Base-by-base conservation (phyloP, 2,113 vertebrate species). In the Mystacornis crossleyi region DNA sequence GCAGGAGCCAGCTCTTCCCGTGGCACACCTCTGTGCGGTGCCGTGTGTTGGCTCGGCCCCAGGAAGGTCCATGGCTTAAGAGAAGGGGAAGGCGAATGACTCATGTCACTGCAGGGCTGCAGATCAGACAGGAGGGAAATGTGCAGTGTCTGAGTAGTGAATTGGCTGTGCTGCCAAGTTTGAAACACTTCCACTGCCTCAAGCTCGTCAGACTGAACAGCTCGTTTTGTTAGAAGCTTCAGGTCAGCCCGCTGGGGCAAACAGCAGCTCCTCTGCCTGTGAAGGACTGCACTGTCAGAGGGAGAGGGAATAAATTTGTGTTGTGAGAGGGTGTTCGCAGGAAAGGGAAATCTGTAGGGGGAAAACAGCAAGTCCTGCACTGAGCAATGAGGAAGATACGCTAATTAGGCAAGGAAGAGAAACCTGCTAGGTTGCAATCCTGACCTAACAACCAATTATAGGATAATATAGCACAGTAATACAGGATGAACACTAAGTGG, bases 381-480 rank as follows among this genome's bases (percentile, higher is more conserved):
- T 28, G 51, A 92, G 54, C 60, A 50, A 58, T 58, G 71, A 88
- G 90, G 93, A 93, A 82, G 55, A 80, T 62, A 54, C 12, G 0
- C 45, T 85, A 70, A 97, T 95, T 82, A 94, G 66, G 67, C 67
- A 82, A 85, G 85, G 92, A 96, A 85, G 81, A 93, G 19, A 28
- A 94, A 90, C 90, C 67, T 86, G 90, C 74, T 66, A 73, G 67
- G 60, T 58, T 78, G 50, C 96, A 95, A 73, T 95, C 86, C 82
- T 95, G 79, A 92, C 92, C 88, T 89, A 94, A 83, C 71, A 73
- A 81, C 50, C 58, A 86, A 80, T 93, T 92, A 88, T 10, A 70
- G 42, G 55, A 88, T 90, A 92, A 83, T 78, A 66, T 0, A 77
- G 86, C 42, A 54, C 34, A 65, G 45, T 5, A 80, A 85, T 38